Evolutionary conservation across 1,140 invertebrate genomes (phyloP).

Genomic region (Eupeodes corollae): DNA sequence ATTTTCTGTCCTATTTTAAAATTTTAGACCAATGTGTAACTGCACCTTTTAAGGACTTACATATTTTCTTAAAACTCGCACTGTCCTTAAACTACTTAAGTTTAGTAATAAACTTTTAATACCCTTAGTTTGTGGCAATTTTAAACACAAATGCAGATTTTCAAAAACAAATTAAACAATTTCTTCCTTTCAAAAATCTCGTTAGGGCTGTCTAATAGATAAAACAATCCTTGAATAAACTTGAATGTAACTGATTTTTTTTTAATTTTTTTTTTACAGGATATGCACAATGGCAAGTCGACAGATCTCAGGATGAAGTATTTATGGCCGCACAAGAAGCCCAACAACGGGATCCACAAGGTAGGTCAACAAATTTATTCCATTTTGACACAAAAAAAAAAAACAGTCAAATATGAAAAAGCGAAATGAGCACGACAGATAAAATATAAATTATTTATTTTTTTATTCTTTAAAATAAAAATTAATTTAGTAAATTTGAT

Average conservation of each 20-base stretch:
- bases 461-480: neutral
- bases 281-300: conserved; percentile 54
- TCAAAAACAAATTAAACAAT: too few species aligned
- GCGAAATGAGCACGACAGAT: conserved; percentile 15
- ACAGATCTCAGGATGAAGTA: conserved; percentile 58
- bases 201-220: too few species aligned
- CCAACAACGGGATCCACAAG: conserved; percentile 65
- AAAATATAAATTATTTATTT: conserved; percentile 5
- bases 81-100: too few species aligned
- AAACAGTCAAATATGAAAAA: conserved; percentile 9
- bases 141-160: too few species aligned
- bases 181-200: too few species aligned
- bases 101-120: too few species aligned
- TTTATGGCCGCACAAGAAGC: conserved; percentile 60
- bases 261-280: conserved; percentile 32
- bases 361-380: conserved; percentile 43
- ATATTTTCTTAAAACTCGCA: too few species aligned
- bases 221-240: neutral
- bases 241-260: neutral
- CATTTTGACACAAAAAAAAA: neutral
- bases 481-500: neutral
- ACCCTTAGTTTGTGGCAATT: too few species aligned
- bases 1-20: too few species aligned
- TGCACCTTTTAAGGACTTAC: too few species aligned
- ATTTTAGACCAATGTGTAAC: too few species aligned